Evolutionary conservation across 1,140 invertebrate species (phyloP).

Genomic region (Aphaenogaster rudis): DNA sequence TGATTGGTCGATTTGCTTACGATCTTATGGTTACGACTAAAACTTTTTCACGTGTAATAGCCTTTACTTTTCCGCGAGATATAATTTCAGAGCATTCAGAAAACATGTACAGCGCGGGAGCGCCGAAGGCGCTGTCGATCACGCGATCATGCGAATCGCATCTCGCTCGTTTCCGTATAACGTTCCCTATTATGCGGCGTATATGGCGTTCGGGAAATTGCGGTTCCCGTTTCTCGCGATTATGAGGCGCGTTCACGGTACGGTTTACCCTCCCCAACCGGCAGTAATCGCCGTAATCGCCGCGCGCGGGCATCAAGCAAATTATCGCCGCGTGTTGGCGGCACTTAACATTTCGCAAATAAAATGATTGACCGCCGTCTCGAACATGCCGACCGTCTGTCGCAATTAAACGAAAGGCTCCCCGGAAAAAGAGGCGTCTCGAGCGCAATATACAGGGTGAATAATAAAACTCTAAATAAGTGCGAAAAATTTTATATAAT

Average conservation of each 20-base stretch:
- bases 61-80: background rate
- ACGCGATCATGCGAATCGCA: conserved; percentile 21
- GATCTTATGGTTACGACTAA: too few species aligned
- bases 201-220: conserved; percentile 14
- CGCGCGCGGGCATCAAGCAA: conserved; percentile 18
- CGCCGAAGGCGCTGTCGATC: too few species aligned
- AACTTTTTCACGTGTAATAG: too few species aligned
- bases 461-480: too few species aligned
- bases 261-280: background rate
- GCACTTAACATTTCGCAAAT: conserved; percentile 59
- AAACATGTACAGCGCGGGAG: background rate
- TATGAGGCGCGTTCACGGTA: conserved; percentile 8
- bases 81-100: background rate
- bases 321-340: conserved; percentile 26
- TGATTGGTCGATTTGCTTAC: too few species aligned
- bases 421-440: background rate
- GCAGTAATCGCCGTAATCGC: conserved; percentile 18
- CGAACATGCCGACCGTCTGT: conserved; percentile 6
- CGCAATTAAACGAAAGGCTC: conserved; percentile 38
- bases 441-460: background rate
- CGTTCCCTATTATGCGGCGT: conserved; percentile 7
- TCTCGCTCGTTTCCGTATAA: conserved; percentile 39
- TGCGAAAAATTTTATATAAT: too few species aligned
- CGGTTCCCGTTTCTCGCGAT: conserved; percentile 49
- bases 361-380: conserved; percentile 54